These are phyloP conservation scores for Lepidonotus clava DNA, from an alignment of 2,888 invertebrate genomes.

Conservation along the genomic window DNA sequence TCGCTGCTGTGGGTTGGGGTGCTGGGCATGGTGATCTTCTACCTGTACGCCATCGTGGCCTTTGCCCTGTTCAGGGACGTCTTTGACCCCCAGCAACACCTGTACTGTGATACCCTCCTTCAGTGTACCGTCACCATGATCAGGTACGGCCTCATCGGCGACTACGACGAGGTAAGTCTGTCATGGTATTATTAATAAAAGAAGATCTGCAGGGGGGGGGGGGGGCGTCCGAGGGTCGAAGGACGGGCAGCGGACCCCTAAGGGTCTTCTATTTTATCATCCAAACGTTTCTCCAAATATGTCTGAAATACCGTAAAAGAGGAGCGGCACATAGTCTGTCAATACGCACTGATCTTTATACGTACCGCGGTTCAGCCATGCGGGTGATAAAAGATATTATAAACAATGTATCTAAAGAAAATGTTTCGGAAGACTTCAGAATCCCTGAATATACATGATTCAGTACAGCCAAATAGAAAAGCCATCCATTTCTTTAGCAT, in stretches of 20 bases:
- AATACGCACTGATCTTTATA: too few species aligned
- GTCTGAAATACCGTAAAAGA: too few species aligned
- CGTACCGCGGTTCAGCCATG: too few species aligned
- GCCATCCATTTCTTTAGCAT: too few species aligned
- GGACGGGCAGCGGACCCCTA: background rate
- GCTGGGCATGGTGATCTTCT: slow-evolving; percentile 79
- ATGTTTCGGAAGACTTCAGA: too few species aligned
- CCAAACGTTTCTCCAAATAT: too few species aligned
- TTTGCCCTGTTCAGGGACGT: slow-evolving; percentile 79
- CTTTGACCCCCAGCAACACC: slow-evolving; percentile 75
- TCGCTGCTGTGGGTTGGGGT: slow-evolving; percentile 80
- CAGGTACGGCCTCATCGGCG: slow-evolving; percentile 79
- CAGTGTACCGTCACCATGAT: slow-evolving; percentile 80
- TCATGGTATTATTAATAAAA: too few species aligned
- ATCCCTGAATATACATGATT: too few species aligned
- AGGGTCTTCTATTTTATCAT: background rate
- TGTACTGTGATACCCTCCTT: slow-evolving; percentile 79
- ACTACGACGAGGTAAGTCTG: slow-evolving; percentile 77
- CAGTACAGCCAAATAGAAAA: too few species aligned
- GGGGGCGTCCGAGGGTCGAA: background rate
- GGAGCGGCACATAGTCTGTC: too few species aligned
- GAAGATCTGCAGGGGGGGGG: background rate
- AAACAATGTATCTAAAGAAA: too few species aligned
- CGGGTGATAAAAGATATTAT: too few species aligned
- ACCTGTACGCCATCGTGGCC: slow-evolving; percentile 79